Base-by-base conservation (phyloP, 2,888 invertebrate genomes). In the Tuta absoluta region DNA sequence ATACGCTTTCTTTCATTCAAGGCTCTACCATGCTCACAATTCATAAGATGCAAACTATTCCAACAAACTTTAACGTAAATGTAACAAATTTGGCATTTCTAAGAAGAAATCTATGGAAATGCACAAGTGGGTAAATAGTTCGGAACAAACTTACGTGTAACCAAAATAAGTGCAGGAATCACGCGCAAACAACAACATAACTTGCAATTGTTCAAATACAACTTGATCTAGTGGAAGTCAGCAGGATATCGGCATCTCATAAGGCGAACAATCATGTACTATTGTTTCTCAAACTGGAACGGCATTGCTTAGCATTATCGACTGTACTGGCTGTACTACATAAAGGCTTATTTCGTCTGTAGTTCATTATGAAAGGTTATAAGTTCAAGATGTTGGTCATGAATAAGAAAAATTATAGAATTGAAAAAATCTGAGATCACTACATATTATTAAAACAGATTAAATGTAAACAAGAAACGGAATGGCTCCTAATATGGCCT, bases 401-500 rank as follows among this genome's bases (percentile, higher is more conserved):
- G 72, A 75, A 76, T 74, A 79, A 80, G 79, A 78, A 68, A 66
- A 79, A 82, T 82, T 74, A 79, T 79, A 53, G 24, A 86, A 33
- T 82, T 81, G 79, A 82, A 76, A 84, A 79, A 80, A 84, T 76
- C 84, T 85, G 89, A 89, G 89, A 89, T 89, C 86, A 85, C 86
- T 85, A 82, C 84, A 84, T 79, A 84, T 76, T 78, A 82, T 72
- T 76, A 75, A 74, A 53, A 41, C 71, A 79, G 87, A 89, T 86
- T 65, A 87, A 90, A 88, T 88, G 88, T 88, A 89, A 89, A 89
- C 88, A 89, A 88, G 86, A 72, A 71, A 71, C 67, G 74, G 12
- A 74, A 77, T 75, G 75, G 74, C 75, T 75, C 72, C 57, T 62
- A 65, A 68, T 81, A 82, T 82, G 82, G 82, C 84, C 78, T 73